These are phyloP conservation scores for Lamprotornis superbus DNA, from an alignment of 2,113 vertebrate species.

Conservation along the genomic window DNA sequence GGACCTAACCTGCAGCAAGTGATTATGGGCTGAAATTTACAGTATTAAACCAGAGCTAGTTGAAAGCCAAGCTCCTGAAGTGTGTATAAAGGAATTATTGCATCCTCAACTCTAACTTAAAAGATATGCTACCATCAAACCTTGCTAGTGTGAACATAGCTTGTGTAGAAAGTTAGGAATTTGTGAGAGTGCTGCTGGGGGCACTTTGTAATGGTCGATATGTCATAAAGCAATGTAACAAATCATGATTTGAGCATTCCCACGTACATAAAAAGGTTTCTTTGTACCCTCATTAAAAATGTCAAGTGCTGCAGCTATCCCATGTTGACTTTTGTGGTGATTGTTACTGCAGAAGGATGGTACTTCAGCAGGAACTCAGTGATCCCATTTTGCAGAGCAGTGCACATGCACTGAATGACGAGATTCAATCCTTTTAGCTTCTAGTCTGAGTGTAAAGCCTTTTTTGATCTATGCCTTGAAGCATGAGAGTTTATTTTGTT, in stretches of 20 bases:
- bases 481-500: neutral
- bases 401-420: neutral
- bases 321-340: neutral
- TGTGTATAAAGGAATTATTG: neutral
- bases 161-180: neutral
- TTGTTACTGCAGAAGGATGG: neutral
- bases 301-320: neutral
- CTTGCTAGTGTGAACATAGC: fast-evolving
- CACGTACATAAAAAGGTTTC: neutral
- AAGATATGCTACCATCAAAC: neutral
- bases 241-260: neutral
- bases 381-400: neutral
- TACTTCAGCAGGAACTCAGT: neutral
- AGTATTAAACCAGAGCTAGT: neutral
- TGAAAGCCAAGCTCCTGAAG: neutral
- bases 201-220: fast-evolving
- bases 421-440: neutral
- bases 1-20: neutral
- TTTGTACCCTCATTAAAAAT: neutral
- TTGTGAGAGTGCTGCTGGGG: neutral
- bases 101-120: neutral
- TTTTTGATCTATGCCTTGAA: neutral
- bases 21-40: neutral
- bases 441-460: neutral
- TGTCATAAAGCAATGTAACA: neutral